Percentiles rank a stretch among this genome's conserved stretches.
Conservation (phyloP, 2,797 vertebrate species). For the Serranus cabrilla region DNA sequence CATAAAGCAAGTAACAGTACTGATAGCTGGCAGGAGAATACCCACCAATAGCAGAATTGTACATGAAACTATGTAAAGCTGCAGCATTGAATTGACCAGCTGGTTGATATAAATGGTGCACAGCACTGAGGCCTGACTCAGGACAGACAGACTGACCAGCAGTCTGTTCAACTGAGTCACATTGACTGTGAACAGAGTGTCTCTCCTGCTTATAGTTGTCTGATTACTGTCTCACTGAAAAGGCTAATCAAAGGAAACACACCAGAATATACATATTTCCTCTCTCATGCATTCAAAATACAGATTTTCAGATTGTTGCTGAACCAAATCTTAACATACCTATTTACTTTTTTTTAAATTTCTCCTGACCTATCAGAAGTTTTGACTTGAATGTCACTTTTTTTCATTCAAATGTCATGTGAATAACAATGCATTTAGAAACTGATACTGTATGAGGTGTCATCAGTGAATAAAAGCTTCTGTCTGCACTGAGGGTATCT, state of each 20-base stretch:
- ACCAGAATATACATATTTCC: background rate
- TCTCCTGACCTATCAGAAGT: background rate
- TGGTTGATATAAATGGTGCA: background rate
- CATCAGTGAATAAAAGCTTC: background rate
- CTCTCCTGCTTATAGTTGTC: background rate
- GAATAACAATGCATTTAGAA: background rate
- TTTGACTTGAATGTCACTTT: background rate
- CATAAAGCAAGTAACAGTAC: background rate
- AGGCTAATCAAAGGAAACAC: background rate
- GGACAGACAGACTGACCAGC: conserved; percentile 3
- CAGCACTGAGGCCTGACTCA: background rate
- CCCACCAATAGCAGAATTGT: background rate
- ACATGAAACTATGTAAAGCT: background rate
- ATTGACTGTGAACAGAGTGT: background rate
- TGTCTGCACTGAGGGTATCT: conserved; percentile 1
- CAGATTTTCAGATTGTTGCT: background rate
- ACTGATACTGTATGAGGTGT: background rate
- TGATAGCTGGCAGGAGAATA: background rate
- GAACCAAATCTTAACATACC: background rate
- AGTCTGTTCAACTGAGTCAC: conserved; percentile 9
- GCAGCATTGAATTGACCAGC: background rate
- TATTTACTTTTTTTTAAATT: background rate
- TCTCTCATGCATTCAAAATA: background rate
- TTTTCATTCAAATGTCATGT: background rate
- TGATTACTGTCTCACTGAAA: conserved; percentile 21